phyloP scores from a whole-genome alignment of 2,888 invertebrate genomes.

The Brachylomia viminalis region DNA sequence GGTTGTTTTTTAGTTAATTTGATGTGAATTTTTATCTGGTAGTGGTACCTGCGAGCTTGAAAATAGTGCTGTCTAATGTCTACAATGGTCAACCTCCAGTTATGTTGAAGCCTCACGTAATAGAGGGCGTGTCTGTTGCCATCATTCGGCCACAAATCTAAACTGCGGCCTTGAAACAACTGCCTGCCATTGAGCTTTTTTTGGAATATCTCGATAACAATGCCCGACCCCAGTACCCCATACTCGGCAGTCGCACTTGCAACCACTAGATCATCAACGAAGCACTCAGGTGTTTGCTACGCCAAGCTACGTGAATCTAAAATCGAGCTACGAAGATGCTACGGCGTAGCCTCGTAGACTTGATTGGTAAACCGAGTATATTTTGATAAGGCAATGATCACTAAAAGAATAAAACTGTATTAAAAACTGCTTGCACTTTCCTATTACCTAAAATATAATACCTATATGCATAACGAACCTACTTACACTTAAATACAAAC shows the following conservation, averaged over 20 bases:
- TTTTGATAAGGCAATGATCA: neutral
- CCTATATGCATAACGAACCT: neutral
- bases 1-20: conserved; percentile 14
- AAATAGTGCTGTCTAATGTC: neutral
- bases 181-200: too few species aligned
- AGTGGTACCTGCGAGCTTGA: neutral
- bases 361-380: conserved; percentile 48
- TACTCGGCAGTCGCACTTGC: neutral
- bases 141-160: too few species aligned
- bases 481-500: neutral
- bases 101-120: neutral
- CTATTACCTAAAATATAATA: neutral
- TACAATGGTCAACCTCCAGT: fast-evolving
- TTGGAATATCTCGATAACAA: neutral
- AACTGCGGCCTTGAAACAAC: too few species aligned
- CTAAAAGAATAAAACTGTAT: neutral
- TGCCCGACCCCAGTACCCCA: neutral
- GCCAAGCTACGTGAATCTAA: conserved; percentile 17
- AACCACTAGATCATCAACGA: neutral
- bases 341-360: conserved; percentile 62
- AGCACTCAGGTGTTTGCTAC: conserved; percentile 10
- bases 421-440: neutral
- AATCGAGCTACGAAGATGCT: conserved; percentile 59
- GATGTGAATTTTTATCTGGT: conserved; percentile 6
- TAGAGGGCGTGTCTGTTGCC: neutral